A percentile compares a stretch with the other conserved stretches of the same genome.
These are phyloP conservation scores for Atta texana DNA, from an alignment of 1,140 invertebrate species.

Conservation along the genomic window DNA sequence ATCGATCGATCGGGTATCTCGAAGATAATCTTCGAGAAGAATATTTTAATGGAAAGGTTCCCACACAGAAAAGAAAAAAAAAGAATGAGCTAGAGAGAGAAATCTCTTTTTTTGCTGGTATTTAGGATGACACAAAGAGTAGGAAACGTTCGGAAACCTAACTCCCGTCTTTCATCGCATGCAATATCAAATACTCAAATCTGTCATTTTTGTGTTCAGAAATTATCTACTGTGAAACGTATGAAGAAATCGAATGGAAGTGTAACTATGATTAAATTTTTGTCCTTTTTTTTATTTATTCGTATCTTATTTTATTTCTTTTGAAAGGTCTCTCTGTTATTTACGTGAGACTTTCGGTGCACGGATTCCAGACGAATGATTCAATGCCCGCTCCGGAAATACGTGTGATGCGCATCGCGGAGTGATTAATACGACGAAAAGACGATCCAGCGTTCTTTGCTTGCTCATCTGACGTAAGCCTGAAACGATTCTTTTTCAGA, in stretches of 20 bases:
- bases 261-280: neutral
- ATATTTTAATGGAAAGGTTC: slow-evolving; percentile 60
- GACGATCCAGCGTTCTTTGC: neutral
- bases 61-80: neutral
- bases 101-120: neutral
- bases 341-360: slow-evolving; percentile 35
- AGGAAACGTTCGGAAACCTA: slow-evolving; percentile 51
- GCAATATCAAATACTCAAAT: slow-evolving; percentile 18
- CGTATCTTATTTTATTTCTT: neutral
- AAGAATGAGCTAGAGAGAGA: neutral
- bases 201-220: slow-evolving; percentile 30
- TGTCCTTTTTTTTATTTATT: neutral
- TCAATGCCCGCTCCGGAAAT: slow-evolving; percentile 52
- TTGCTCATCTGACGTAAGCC: slow-evolving; percentile 46
- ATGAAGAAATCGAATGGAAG: neutral
- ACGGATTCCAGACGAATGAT: slow-evolving; percentile 51
- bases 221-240: neutral
- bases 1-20: slow-evolving; percentile 41
- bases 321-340: slow-evolving; percentile 3
- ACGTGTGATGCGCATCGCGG: slow-evolving; percentile 29
- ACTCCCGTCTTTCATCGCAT: slow-evolving; percentile 37
- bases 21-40: slow-evolving; percentile 48
- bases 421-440: slow-evolving; percentile 52
- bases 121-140: slow-evolving; percentile 45
- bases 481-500: slow-evolving; percentile 22